A percentile compares a stretch with the other conserved stretches of the same genome.
Conservation (phyloP, 2,888 invertebrate genomes). For the Drosophila fungiperda region DNA sequence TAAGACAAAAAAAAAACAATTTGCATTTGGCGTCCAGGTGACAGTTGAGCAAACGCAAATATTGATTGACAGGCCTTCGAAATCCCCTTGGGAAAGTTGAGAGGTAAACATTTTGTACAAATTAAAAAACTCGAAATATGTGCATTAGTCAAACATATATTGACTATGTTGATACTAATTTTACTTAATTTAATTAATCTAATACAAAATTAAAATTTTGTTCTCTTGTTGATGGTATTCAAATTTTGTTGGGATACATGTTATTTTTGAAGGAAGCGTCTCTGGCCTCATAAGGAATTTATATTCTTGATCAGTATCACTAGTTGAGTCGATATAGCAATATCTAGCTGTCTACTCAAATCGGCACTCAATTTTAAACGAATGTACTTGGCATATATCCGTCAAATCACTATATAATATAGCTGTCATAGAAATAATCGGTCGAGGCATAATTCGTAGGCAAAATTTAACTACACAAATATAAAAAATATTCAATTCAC, state of each 20-base stretch:
- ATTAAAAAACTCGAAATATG: background rate
- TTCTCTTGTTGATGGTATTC: background rate
- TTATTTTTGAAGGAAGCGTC: background rate
- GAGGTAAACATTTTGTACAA: too few relatives aligned
- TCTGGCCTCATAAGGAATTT: background rate
- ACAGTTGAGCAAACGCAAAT: slow-evolving; percentile 7
- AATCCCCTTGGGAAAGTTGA: slow-evolving; percentile 21
- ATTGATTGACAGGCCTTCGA: slow-evolving; percentile 38
- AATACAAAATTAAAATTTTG: background rate
- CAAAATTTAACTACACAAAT: background rate
- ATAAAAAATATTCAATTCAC: background rate
- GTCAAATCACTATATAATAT: too few relatives aligned
- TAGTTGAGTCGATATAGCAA: background rate
- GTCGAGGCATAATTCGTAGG: too few relatives aligned
- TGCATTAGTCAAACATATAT: background rate
- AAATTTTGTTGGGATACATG: background rate
- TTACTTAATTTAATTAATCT: background rate
- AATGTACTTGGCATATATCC: too few relatives aligned
- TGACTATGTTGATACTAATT: background rate
- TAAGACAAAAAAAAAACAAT: slow-evolving; percentile 28
- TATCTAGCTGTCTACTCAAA: too few relatives aligned
- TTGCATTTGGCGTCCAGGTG: slow-evolving; percentile 44
- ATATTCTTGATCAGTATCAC: background rate
- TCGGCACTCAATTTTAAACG: too few relatives aligned
- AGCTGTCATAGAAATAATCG: too few relatives aligned